A percentile compares a stretch with the other conserved stretches of the same genome.
Evolutionary conservation across 2,113 vertebrate genomes (phyloP).

Genomic region (Nansenia antarctica): DNA sequence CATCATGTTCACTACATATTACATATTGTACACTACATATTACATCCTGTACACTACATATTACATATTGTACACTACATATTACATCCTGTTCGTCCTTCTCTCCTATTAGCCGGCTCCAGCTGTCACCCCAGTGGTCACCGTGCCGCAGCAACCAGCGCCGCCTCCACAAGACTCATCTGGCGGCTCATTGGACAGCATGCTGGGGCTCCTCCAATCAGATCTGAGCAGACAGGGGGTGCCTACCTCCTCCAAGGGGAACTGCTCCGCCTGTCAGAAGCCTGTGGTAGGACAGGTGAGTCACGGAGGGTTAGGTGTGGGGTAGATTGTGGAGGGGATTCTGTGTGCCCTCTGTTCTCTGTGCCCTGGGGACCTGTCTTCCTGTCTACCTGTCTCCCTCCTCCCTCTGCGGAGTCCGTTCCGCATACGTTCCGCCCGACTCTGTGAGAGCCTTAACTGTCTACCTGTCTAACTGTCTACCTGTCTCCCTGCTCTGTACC

Average conservation of each 20-base stretch:
- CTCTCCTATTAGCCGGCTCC: slow-evolving; percentile 35
- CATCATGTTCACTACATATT: not conserved
- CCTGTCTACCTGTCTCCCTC: too few relatives aligned
- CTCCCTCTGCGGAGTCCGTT: too few relatives aligned
- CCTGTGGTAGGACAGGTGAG: slow-evolving; percentile 87
- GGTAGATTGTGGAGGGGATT: too few relatives aligned
- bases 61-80: not conserved
- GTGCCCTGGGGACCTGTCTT: too few relatives aligned
- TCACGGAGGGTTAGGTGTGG: too few relatives aligned
- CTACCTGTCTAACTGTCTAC: too few relatives aligned
- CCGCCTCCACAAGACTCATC: slow-evolving; percentile 50
- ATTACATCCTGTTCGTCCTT: not conserved
- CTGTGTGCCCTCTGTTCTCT: too few relatives aligned
- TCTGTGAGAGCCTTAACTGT: too few relatives aligned
- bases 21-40: not conserved
- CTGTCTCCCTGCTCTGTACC: too few relatives aligned
- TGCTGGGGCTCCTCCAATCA: slow-evolving; percentile 90
- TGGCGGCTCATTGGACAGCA: slow-evolving; percentile 85
- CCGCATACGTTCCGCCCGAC: too few relatives aligned
- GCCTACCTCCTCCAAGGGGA: slow-evolving; percentile 86
- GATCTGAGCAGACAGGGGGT: slow-evolving; percentile 88
- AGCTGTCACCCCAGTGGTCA: slow-evolving; percentile 58
- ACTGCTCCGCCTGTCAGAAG: slow-evolving; percentile 88
- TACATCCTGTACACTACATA: not conserved
- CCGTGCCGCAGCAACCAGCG: slow-evolving; percentile 52